Evolutionary conservation across 1,140 invertebrate genomes (phyloP), one percentile per base, ranked within the genome.

Genomic region (Tetraneura akinire): DNA sequence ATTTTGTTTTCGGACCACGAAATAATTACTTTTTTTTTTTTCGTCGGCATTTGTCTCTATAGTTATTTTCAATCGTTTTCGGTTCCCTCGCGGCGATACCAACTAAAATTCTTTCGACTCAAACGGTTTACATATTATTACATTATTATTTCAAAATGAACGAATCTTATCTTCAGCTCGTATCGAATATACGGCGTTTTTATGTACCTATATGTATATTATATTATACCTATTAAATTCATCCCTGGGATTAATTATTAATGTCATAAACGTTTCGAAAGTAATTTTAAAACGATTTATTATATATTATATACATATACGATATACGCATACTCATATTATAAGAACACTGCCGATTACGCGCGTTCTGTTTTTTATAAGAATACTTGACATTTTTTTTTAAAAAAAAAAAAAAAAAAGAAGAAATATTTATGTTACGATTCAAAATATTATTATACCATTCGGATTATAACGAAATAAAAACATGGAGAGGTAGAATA

Each of bases 1-100:
- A 68, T 68, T 68, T 68, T n/a, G 66, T 47, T 23, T 68, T 68
- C 21, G 42, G 21, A 68, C 10, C 42, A 68, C 66, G 14, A 68
- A 68, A 68, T 68, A 68, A 68, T 68, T 68, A 68, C 66, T 23
- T 68, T 68, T 68, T 62, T 32, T 32, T 68, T 26, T 64, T 45
- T 10, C 21, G 42, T 68, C 64, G 64, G 64, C 66, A 68, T 68
- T 68, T 68, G 60, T 60, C 16, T 62, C 26, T 64, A 6, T 47
- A 23, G 42, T 37, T 68, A 68, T 68, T 47, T 68, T 68, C 66
- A 68, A 68, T 68, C 42, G 66, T 68, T 47, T 68, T 47, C 37
- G 37, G 37, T 68, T 9, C 42, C 64, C 66, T 68, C 66, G 66
- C 66, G 66, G 66, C 66, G 6, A 68, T 13, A 45, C 42, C 42